These are phyloP conservation scores for Tetranychus cinnabarinus DNA, from an alignment of 1,140 invertebrate species.

Conservation along the genomic window DNA sequence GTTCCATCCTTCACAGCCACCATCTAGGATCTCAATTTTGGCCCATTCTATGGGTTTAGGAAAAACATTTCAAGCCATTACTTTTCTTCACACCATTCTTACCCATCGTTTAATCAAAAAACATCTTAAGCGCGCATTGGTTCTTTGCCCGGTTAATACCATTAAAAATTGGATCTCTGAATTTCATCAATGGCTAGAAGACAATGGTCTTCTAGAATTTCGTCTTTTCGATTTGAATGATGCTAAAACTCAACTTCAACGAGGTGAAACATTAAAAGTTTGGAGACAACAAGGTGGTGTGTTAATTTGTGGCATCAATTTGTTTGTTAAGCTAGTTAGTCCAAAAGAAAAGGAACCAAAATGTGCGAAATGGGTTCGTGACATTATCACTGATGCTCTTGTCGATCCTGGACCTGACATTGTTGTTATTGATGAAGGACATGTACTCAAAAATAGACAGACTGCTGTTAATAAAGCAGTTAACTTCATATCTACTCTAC, in stretches of 20 bases:
- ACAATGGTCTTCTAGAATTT: conserved; percentile 22
- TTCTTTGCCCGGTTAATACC: too few relatives aligned
- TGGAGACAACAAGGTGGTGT: conserved; percentile 57
- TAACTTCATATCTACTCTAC: too few relatives aligned
- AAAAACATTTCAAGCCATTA: too few relatives aligned
- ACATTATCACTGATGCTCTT: conserved; percentile 21
- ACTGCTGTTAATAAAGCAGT: too few relatives aligned
- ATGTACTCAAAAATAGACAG: too few relatives aligned
- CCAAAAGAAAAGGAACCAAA: conserved; percentile 31
- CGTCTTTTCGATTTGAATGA: neutral
- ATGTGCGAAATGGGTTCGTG: conserved; percentile 12
- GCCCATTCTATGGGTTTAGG: too few relatives aligned
- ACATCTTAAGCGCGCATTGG: too few relatives aligned
- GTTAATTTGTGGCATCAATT: conserved; percentile 87
- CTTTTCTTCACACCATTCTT: too few relatives aligned
- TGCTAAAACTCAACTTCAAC: neutral
- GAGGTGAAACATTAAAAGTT: conserved; percentile 36
- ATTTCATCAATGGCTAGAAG: conserved; percentile 61
- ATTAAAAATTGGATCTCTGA: conserved; percentile 97
- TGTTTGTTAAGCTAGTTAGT: conserved; percentile 47
- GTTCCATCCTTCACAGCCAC: too few relatives aligned
- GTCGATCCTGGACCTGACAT: conserved; percentile 41
- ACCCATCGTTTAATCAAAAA: too few relatives aligned
- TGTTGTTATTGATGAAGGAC: conserved; percentile 82
- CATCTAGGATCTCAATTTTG: too few relatives aligned